Conservation (phyloP, 1,140 invertebrate genomes). For the Saccostrea echinata region DNA sequence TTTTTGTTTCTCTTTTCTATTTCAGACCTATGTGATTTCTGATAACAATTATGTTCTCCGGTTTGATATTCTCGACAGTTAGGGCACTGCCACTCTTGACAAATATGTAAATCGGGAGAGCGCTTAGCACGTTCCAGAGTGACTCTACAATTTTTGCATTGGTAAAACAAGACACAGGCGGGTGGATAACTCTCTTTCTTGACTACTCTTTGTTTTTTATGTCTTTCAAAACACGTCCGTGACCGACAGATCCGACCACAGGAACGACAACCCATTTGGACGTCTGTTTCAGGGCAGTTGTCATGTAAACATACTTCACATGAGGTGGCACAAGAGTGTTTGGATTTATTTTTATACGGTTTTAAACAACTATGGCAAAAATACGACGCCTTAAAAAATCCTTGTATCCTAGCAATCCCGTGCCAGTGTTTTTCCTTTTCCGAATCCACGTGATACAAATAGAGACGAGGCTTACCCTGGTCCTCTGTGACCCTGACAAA, state of each 20-base stretch:
- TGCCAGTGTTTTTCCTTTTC: too few relatives aligned
- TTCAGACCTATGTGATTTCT: background rate
- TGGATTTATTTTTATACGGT: too few relatives aligned
- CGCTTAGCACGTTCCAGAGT: background rate
- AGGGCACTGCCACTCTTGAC: background rate
- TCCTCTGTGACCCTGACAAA: too few relatives aligned
- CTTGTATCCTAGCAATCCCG: too few relatives aligned
- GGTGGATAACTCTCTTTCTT: background rate
- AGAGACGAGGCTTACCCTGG: too few relatives aligned
- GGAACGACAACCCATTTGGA: too few relatives aligned
- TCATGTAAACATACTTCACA: too few relatives aligned
- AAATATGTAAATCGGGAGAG: background rate
- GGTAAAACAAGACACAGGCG: background rate
- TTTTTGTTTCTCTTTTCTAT: background rate
- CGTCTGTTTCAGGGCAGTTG: too few relatives aligned
- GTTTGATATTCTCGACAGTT: background rate
- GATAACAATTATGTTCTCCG: background rate
- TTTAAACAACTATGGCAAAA: too few relatives aligned
- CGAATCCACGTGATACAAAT: too few relatives aligned
- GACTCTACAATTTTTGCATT: background rate
- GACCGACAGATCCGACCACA: background rate
- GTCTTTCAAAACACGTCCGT: background rate
- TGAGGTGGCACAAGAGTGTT: too few relatives aligned
- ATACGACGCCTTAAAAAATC: too few relatives aligned
- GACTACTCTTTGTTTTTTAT: background rate